Base-by-base conservation (phyloP, 1,140 invertebrate species). In the Zaprionus nigranus region DNA sequence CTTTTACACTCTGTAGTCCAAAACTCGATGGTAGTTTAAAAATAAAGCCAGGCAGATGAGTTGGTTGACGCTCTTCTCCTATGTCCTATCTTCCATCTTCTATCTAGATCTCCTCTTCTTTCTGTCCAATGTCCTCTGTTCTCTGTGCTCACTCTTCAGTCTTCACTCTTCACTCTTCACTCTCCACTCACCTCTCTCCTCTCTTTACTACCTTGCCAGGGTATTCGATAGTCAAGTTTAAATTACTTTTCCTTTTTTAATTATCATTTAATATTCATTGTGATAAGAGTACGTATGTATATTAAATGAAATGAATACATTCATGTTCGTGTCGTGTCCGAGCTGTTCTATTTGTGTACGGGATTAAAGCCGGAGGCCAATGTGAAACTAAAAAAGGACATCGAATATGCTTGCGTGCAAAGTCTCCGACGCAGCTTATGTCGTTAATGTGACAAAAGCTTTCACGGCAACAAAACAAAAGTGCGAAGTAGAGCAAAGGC, bases 401-500 rank as follows among this genome's bases (percentile, higher is more conserved):
- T 51, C 36, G 2, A 56, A 49, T 30, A 61, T 54, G 58, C 62
- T 56, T 70, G 72, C 70, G 64, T 69, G 36, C 62, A 28, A 26
- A 12, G 30, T 24, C 60, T 57, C 38, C 54, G 72, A 57, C 62
- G 73, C 49, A 71, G 79, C 72, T 77, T 82, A 70, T 62, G 67
- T 81, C 70, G 70, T 77, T 86, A 82, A 86, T 81, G 82, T 79
- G 78, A 36, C 67, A 58, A 85, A 86, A 82, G 68, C 83, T 69
- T 69, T 73, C 60, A 30, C 40, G 49, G 49, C 53, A 51, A 28
- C 72, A 57, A 49, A 66, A 34, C 51, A 81, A 72, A 79, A 82
- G 75, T 78, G 82, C 66, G 62, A 85, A 78, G 64, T 74, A 58
- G 24, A 78, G 65, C 60, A 71, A 74, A 64, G 36, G 68, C 62